Base-by-base conservation (phyloP, 2,888 invertebrate species). In the Rutpela maculata region DNA sequence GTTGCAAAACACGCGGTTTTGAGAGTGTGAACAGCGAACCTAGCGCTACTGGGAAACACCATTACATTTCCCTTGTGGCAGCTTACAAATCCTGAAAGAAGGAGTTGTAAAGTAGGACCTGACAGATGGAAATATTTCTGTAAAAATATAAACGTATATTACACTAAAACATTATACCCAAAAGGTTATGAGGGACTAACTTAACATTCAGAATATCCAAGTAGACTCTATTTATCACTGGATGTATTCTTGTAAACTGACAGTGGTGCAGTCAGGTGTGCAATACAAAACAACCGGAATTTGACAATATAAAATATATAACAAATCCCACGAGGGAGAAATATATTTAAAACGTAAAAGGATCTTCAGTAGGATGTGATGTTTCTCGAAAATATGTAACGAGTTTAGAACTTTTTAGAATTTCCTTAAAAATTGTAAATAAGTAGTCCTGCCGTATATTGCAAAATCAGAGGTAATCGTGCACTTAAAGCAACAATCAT, bases 71-170 rank as follows among this genome's bases (percentile, higher is more conserved):
- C 86, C 86, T 80, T 17, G 84, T 78, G 86, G 84, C 86, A 84
- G 82, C 85, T 86, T 85, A 85, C 87, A 87, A 86, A 87, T 87
- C 86, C 85, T 85, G 82, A 80, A 85, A 84, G 84, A 85, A 84
- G 84, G 83, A 86, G 86, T 84, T 85, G 86, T 84, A 85, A 86
- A 86, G 85, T 84, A 85, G 82, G 81, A 80, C 85, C 77, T 86
- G 86, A 87, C 86, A 87, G 84, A 85, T 84, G 84, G 85, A 84
- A 85, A 85, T 85, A 84, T 83, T 81, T 79, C 78, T 67, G 55
- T 19, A 78, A 80, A 81, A 82, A 83, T 81, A 79, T 81, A 80
- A 82, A 82, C 79, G 78, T 80, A 78, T 76, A 79, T 80, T 78
- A 80, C 76, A 72, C 63, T 35, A 57, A 72, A 79, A 78, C 74